Conservation (phyloP, 2,888 invertebrate species). For the Tinea semifulvella region DNA sequence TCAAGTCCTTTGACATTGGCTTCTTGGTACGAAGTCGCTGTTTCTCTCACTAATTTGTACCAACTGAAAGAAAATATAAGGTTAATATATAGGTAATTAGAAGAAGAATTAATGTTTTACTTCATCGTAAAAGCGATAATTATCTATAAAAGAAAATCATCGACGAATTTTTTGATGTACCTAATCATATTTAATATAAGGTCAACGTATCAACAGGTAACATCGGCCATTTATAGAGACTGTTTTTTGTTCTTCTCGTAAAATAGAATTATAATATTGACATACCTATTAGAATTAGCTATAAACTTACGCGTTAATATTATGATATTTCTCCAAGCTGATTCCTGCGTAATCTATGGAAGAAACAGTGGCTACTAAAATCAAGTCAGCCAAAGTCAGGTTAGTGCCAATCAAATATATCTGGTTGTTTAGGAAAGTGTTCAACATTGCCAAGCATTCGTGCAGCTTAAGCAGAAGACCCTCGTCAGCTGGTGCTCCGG, state of each 20-base stretch:
- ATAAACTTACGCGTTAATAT: constrained; percentile 58
- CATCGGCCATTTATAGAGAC: too few species aligned
- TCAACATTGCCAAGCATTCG: constrained; percentile 70
- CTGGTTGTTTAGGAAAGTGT: constrained; percentile 71
- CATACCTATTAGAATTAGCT: too few species aligned
- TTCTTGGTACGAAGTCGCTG: constrained; percentile 36
- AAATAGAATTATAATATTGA: too few species aligned
- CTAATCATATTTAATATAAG: too few species aligned
- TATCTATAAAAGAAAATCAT: too few species aligned
- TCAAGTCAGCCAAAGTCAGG: constrained; percentile 78
- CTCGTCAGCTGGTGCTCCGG: constrained; percentile 61
- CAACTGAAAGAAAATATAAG: constrained; percentile 35
- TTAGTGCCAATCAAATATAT: constrained; percentile 72
- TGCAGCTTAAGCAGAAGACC: constrained; percentile 69
- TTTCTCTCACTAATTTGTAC: constrained; percentile 32
- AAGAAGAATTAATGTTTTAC: too few species aligned
- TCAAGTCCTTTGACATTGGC: constrained; percentile 45
- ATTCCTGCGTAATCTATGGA: constrained; percentile 69
- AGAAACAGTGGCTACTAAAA: constrained; percentile 71
- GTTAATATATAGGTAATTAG: too few species aligned
- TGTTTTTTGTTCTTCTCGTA: too few species aligned
- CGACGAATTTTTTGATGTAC: too few species aligned
- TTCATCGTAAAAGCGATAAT: too few species aligned
- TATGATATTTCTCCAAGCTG: constrained; percentile 69
- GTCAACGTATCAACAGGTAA: too few species aligned